Percentiles rank a stretch among this genome's conserved stretches.
phyloP scores from a whole-genome alignment of 2,888 invertebrate species.

The Catocala fraxini region DNA sequence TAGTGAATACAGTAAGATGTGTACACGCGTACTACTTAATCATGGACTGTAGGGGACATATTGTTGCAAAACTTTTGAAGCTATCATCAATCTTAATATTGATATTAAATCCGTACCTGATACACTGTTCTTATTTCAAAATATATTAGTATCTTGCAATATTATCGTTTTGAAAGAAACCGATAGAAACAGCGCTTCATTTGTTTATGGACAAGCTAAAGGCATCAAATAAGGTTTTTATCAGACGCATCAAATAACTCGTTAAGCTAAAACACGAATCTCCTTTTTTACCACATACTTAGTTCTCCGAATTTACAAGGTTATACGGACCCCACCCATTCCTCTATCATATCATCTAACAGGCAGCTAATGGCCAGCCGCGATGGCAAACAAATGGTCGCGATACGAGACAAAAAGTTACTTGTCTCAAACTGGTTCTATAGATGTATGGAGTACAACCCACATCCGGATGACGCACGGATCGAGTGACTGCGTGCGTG shows the following conservation, averaged over 20 bases:
- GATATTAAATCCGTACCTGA: neutral
- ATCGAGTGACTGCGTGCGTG: constrained; percentile 51
- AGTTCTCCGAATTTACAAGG: constrained; percentile 55
- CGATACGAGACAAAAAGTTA: constrained; percentile 72
- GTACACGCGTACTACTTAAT: constrained; percentile 35
- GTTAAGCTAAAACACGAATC: constrained; percentile 34
- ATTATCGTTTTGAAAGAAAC: neutral
- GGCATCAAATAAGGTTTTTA: neutral
- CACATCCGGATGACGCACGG: constrained; percentile 76
- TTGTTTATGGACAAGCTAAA: neutral
- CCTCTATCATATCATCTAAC: constrained; percentile 53
- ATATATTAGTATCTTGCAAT: neutral
- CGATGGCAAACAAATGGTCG: constrained; percentile 72
- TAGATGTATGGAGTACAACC: constrained; percentile 67
- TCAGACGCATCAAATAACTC: constrained; percentile 27
- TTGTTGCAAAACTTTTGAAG: constrained; percentile 29
- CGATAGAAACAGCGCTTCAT: neutral
- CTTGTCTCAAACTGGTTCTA: constrained; percentile 69
- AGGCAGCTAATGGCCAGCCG: constrained; percentile 65
- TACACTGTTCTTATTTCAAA: neutral
- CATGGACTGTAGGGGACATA: constrained; percentile 16
- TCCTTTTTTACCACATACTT: constrained; percentile 35
- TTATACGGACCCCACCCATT: constrained; percentile 52
- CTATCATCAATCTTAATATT: constrained; percentile 13
- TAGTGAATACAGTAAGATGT: constrained; percentile 42